Evolutionary conservation across 2,888 invertebrate species (phyloP).

Genomic region (Sesamia inferens): DNA sequence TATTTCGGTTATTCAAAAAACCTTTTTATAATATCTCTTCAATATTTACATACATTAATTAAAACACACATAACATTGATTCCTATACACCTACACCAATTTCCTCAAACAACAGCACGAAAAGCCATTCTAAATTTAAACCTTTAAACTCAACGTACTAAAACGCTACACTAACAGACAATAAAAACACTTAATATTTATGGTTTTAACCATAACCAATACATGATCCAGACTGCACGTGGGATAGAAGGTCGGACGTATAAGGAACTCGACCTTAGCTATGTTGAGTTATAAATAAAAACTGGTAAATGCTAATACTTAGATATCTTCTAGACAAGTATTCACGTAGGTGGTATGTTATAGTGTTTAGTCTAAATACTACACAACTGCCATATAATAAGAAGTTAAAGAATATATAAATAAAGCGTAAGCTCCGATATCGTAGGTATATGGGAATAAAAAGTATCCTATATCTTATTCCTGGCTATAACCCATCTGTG

Average conservation of each 20-base stretch:
- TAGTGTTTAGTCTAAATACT: background rate
- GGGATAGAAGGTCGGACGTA: conserved; percentile 71
- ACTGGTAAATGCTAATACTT: conserved; percentile 47
- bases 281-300: conserved; percentile 53
- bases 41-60: background rate
- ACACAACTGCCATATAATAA: too few species aligned
- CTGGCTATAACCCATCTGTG: too few species aligned
- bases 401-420: too few species aligned
- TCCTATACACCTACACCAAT: background rate
- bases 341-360: conserved; percentile 25
- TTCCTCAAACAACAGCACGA: background rate
- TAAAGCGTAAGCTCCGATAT: too few species aligned
- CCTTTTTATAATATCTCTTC: background rate
- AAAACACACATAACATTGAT: background rate
- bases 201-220: conserved; percentile 38
- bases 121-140: conserved; percentile 11
- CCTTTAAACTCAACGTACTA: conserved; percentile 10
- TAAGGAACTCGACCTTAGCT: conserved; percentile 59
- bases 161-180: conserved; percentile 14
- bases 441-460: too few species aligned
- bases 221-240: conserved; percentile 64
- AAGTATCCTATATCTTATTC: too few species aligned
- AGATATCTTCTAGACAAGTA: conserved; percentile 2
- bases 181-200: conserved; percentile 37
- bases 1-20: background rate